Evolutionary conservation across 2,888 invertebrate genomes (phyloP).

Genomic region (Oasisia sp.): DNA sequence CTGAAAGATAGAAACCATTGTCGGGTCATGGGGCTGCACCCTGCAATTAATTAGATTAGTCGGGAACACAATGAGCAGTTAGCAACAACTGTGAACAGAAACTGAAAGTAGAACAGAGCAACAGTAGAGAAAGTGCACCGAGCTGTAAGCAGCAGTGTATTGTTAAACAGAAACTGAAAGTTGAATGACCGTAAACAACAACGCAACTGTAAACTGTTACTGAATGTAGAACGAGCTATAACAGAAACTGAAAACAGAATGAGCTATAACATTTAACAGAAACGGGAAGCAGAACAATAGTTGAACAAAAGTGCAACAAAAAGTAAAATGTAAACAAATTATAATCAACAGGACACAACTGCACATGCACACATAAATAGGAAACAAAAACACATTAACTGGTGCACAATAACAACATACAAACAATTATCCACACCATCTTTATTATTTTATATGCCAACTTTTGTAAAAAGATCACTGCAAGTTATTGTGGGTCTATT

Average conservation of each 20-base stretch:
- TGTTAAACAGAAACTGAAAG: neutral
- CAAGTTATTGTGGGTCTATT: no score
- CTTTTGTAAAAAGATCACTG: no score
- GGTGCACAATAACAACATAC: no score
- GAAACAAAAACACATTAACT: no score
- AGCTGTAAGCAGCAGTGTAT: neutral
- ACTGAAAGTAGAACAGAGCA: neutral
- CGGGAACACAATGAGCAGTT: neutral
- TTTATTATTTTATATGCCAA: no score
- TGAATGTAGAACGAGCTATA: neutral
- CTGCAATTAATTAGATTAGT: neutral
- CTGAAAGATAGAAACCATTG: neutral
- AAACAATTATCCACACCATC: no score
- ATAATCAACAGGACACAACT: no score
- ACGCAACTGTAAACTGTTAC: neutral
- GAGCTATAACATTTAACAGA: no score
- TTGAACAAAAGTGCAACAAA: no score
- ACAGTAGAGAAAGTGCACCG: neutral
- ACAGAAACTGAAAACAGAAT: neutral
- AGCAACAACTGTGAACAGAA: conserved; percentile 12
- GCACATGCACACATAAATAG: no score
- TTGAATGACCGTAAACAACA: neutral
- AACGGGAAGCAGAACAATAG: no score
- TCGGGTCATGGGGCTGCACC: neutral
- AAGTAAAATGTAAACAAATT: no score